Base-by-base conservation (phyloP, 2,113 vertebrate species). In the Tragelaphus buxtoni region DNA sequence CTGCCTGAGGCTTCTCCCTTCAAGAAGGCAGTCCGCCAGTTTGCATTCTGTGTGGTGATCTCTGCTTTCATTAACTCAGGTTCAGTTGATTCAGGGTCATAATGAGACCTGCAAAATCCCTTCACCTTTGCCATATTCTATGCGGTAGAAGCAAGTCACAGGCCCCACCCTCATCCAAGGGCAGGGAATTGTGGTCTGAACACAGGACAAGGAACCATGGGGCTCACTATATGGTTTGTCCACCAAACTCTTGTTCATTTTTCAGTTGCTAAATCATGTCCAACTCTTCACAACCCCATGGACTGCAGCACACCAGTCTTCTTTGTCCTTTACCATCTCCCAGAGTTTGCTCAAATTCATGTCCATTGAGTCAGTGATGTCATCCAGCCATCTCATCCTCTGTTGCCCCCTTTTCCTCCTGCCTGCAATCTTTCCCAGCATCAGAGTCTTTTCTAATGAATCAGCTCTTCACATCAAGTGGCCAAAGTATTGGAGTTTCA, bases 141-240 rank as follows among this genome's bases (percentile, higher is more conserved):
- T 32, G 32, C 17, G 20, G 74, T 30, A 10, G 56, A 80, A 86
- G 28, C 42, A 45, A n/a, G 28, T 58, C 45, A 11, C 9, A 11
- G 39, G 8, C n/a, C 4, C 30, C 20, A 30, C 32, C 24, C 39
- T n/a, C 24, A n/a, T 32, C 60, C 20, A 17, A 24, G 32, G 28
- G 10, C 56, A 89, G 32, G 81, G 60, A 16, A n/a, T 14, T 83
- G 28, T 16, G 35, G 26, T 28, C 45, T 47, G 49, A 53, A 22
- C 4, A 2, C 22, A 28, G 17, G 16, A 39, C 1, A 0, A 47
- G 47, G 28, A 24, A 28, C 4, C 39, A 16, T 0, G 7, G 12
- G 28, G n/a, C 35, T 32, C 3, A 28, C 18, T 32, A 10, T 22
- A 18, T 11, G 24, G 47, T 56, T 89, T 65, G 56, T 42, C 49